Percentiles rank a stretch among this genome's conserved stretches.
Evolutionary conservation across 2,797 vertebrate genomes (phyloP).

Genomic region (Meriones psammophilus): DNA sequence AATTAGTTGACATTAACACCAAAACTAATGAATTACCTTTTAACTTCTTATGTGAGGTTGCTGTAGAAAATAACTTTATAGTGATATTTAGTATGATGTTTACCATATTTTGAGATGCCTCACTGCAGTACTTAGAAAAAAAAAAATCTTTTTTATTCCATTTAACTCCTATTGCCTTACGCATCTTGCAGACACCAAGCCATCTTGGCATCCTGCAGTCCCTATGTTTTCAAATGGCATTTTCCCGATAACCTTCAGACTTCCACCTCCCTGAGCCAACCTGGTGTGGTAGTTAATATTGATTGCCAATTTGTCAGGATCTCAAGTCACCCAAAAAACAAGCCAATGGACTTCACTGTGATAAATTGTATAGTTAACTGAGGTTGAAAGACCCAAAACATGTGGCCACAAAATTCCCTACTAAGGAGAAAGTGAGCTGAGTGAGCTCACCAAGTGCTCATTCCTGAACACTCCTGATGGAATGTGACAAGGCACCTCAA

Average conservation of each 20-base stretch:
- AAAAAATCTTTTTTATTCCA: neutral
- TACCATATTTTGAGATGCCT: neutral
- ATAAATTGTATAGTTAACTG: neutral
- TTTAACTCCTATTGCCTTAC: too few relatives aligned
- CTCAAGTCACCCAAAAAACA: neutral
- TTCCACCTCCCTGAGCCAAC: neutral
- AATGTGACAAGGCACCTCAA: neutral
- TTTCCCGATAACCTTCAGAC: neutral
- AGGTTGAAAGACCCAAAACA: neutral
- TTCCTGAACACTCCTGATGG: neutral
- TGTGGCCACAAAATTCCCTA: neutral
- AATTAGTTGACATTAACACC: neutral
- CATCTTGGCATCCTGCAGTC: neutral
- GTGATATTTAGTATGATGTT: neutral
- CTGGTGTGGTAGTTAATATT: neutral
- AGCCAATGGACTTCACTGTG: neutral
- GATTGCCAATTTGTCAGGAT: neutral
- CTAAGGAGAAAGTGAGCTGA: neutral
- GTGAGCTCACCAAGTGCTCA: too few relatives aligned
- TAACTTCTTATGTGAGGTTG: neutral
- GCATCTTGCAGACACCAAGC: neutral
- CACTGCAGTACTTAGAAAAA: neutral
- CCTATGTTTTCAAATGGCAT: neutral
- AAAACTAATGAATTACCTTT: neutral
- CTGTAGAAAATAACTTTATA: neutral